Evolutionary conservation across 1,140 invertebrate species (phyloP).

Genomic region (Phocides pigmalion): DNA sequence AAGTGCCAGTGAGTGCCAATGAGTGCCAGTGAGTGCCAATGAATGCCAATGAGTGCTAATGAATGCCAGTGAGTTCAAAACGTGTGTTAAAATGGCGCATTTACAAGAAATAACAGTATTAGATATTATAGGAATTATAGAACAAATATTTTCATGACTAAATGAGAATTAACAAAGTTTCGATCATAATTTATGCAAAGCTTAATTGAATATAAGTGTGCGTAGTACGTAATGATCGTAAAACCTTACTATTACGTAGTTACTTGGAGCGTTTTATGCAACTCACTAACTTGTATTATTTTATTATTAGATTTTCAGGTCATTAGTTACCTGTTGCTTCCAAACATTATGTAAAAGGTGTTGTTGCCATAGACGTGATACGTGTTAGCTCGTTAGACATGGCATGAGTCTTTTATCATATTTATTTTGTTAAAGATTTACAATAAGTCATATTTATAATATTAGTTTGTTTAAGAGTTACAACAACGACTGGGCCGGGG

Average conservation of each 20-base stretch:
- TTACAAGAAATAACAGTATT: too few species aligned
- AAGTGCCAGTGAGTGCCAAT: too few species aligned
- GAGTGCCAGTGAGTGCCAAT: too few species aligned
- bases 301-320: conserved; percentile 45
- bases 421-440: too few species aligned
- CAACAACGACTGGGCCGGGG: too few species aligned
- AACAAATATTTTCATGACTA: too few species aligned
- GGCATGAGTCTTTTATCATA: not conserved
- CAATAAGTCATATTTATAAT: too few species aligned
- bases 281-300: conserved; percentile 40
- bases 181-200: not conserved
- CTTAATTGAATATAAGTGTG: not conserved
- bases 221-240: not conserved
- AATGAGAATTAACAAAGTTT: not conserved
- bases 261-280: conserved; percentile 57
- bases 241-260: conserved; percentile 59
- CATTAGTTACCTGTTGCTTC: conserved; percentile 36
- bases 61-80: too few species aligned
- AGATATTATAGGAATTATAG: too few species aligned
- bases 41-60: too few species aligned
- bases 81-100: too few species aligned
- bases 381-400: not conserved
- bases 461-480: too few species aligned
- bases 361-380: conserved; percentile 1
- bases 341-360: conserved; percentile 44